Evolutionary conservation across 2,797 vertebrate species (phyloP).

Genomic region (Cetoscarus ocellatus): DNA sequence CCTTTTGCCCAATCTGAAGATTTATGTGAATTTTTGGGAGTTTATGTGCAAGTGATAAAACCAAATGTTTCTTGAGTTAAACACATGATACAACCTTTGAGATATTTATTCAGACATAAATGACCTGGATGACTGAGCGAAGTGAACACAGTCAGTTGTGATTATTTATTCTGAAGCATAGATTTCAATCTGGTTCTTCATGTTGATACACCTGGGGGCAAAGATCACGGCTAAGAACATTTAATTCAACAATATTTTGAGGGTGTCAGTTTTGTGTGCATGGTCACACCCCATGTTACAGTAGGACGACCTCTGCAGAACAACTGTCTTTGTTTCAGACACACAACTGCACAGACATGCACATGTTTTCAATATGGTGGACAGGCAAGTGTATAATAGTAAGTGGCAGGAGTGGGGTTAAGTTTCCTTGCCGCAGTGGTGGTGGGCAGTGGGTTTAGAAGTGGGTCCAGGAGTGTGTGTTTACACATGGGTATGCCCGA

Average conservation of each 20-base stretch:
- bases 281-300: slow-evolving; percentile 65
- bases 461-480: slow-evolving; percentile 71
- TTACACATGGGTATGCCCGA: slow-evolving; percentile 69
- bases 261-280: slow-evolving; percentile 52
- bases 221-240: slow-evolving; percentile 52
- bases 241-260: slow-evolving; percentile 51
- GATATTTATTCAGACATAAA: too few species aligned
- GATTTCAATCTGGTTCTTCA: slow-evolving; percentile 36
- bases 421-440: slow-evolving; percentile 70
- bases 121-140: not conserved
- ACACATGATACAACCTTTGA: too few species aligned
- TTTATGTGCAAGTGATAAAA: too few species aligned
- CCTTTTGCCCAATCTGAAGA: too few species aligned
- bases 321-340: slow-evolving; percentile 55
- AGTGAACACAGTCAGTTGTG: slow-evolving; percentile 24
- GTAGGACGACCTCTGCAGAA: slow-evolving; percentile 44
- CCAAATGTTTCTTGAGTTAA: not conserved
- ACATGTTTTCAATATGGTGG: slow-evolving; percentile 82
- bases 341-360: slow-evolving; percentile 52
- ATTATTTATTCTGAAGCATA: slow-evolving; percentile 41
- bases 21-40: too few species aligned
- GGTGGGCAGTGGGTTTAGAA: slow-evolving; percentile 75
- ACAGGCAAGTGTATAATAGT: slow-evolving; percentile 76
- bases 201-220: slow-evolving; percentile 52
- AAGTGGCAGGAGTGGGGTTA: slow-evolving; percentile 80